phyloP scores from a whole-genome alignment of 92 coral and sea anemone species.

The Heteractis magnifica region DNA sequence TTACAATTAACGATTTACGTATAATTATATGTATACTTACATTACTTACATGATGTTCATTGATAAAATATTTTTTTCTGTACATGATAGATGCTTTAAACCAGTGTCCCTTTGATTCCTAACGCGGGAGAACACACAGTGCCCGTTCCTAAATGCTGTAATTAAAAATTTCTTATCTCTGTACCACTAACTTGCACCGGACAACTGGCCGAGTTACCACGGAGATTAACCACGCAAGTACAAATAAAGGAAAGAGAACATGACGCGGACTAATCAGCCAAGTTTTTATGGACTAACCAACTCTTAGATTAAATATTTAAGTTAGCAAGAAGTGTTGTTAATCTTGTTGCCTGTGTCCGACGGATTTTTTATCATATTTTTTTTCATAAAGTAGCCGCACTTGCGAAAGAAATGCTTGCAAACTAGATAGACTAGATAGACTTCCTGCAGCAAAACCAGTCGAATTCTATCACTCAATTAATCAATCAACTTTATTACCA shows the following conservation, averaged over 20 bases:
- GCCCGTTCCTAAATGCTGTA: not conserved
- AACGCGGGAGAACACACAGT: not conserved
- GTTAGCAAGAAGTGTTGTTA: not conserved
- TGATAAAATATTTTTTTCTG: no score
- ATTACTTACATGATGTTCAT: no score
- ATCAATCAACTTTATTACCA: no score
- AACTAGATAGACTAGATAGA: no score
- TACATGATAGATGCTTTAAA: not conserved
- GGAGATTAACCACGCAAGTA: not conserved
- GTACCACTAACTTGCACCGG: not conserved
- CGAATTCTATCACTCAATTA: no score
- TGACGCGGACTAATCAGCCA: not conserved
- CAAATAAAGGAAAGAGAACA: not conserved
- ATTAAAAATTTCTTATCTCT: not conserved
- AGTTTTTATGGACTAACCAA: not conserved
- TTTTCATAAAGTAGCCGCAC: not conserved
- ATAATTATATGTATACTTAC: no score
- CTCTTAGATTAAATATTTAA: not conserved
- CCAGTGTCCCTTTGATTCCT: not conserved
- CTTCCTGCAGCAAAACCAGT: no score
- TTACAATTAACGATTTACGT: no score
- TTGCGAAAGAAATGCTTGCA: not conserved
- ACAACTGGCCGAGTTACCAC: not conserved
- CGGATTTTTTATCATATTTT: not conserved
- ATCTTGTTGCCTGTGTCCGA: not conserved